These are phyloP conservation scores for Brachyptera risi DNA, from an alignment of 2,888 invertebrate species.

Conservation along the genomic window DNA sequence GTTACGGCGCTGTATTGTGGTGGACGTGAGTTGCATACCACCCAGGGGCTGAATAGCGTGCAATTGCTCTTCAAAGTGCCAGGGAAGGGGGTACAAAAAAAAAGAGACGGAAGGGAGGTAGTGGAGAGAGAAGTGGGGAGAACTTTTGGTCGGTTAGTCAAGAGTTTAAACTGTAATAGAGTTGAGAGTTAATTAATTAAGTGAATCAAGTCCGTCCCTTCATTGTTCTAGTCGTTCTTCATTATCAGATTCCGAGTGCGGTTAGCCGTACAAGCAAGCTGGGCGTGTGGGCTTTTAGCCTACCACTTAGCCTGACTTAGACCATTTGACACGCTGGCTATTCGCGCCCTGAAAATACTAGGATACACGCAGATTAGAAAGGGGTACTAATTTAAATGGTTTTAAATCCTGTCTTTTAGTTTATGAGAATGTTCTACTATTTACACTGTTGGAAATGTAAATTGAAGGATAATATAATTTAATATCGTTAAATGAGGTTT, in stretches of 20 bases:
- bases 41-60: background rate
- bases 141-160: slow-evolving; percentile 4
- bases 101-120: background rate
- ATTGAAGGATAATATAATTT: no score
- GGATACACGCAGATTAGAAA: no score
- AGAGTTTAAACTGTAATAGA: slow-evolving; percentile 25
- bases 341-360: no score
- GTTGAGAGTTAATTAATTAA: slow-evolving; percentile 26
- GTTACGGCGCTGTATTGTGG: slow-evolving; percentile 23
- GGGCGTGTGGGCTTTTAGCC: slow-evolving; percentile 1
- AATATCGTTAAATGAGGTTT: no score
- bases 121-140: no score
- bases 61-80: no score
- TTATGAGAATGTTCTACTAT: no score
- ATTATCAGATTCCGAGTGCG: slow-evolving; percentile 24
- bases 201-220: slow-evolving; percentile 20
- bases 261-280: slow-evolving; percentile 4
- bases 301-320: background rate
- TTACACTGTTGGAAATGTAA: no score
- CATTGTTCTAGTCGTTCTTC: slow-evolving; percentile 20
- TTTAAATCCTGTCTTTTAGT: no score
- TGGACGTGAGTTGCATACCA: slow-evolving; percentile 15
- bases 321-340: background rate
- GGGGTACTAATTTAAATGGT: no score
- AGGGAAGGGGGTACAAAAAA: no score